These are phyloP conservation scores for Xyrauchen texanus DNA, from an alignment of 2,113 vertebrate genomes.

Conservation along the genomic window DNA sequence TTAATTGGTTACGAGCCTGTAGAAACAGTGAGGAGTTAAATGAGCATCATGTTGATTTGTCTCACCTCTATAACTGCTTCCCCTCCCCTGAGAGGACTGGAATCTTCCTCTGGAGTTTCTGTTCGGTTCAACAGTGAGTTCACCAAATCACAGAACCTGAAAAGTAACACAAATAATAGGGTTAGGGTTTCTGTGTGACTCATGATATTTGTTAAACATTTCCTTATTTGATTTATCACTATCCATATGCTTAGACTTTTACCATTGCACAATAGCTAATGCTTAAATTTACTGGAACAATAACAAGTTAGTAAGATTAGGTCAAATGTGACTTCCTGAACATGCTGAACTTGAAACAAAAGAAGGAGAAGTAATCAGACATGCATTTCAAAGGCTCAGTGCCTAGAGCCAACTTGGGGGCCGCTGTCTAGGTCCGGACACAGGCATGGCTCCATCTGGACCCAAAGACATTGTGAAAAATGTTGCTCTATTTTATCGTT, in stretches of 20 bases:
- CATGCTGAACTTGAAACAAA: too few species aligned
- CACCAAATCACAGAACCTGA: conserved; percentile 85
- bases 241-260: neutral
- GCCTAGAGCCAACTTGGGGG: too few species aligned
- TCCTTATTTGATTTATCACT: neutral
- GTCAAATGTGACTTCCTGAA: too few species aligned
- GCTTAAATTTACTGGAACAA: neutral
- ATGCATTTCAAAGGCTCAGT: too few species aligned
- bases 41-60: neutral
- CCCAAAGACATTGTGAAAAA: too few species aligned
- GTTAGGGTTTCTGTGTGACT: neutral
- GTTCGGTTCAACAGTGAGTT: conserved; percentile 77
- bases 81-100: conserved; percentile 54
- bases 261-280: neutral
- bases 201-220: neutral
- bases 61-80: conserved; percentile 82
- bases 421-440: too few species aligned
- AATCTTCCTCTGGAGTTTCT: conserved; percentile 58
- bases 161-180: neutral
- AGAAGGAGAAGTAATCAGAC: too few species aligned
- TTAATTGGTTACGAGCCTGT: neutral
- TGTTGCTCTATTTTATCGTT: too few species aligned
- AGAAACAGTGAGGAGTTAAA: neutral
- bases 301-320: neutral
- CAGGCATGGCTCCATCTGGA: too few species aligned